Base-by-base conservation (phyloP, 2,797 vertebrate species). In the Uromys caudimaculatus region DNA sequence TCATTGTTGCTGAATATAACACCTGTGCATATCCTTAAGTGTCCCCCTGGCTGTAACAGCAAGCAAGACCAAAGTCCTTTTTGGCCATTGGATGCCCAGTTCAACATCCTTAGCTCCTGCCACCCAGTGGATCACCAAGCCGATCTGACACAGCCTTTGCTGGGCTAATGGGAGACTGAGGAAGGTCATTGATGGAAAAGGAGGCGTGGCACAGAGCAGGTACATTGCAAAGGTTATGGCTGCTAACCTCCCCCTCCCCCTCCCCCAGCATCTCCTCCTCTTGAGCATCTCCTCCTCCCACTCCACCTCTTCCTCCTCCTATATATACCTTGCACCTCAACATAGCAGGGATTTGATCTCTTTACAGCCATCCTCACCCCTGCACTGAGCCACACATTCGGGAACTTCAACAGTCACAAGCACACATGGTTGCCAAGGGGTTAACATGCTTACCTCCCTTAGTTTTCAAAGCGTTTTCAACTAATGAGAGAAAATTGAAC, bases 131-230 rank as follows among this genome's bases (percentile, higher is more conserved):
- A 98, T 98, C 98, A 98, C 87, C 93, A 71, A 91, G 94, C 96
- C 97, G 92, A 97, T 97, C 98, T 98, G 93, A 83, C 3, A 83
- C 96, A 97, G 97, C 95, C 97, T 98, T 98, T 94, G 35, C 92
- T 91, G 97, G 85, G 62, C 11, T 10, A 0, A 3, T 6, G 29
- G 73, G 64, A 60, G 32, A 1, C 24, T 0, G 27, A 52, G 14
- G 6, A n/a, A 64, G 44, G 27, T 52, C 16, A 58, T 0, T 41
- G 47, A 21, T 44, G 9, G 0, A 6, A 44, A 29, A 29, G 38
- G 9, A 21, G 1, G 17, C 14, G 27, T 10, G 21, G 58, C 58
- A 9, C 6, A 2, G 6, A 1, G 62, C 0, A 2, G 67, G 24
- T 16, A 0, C 44, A 54, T 16, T 8, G 19, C 29, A 38, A 60